Evolutionary conservation across 2,113 vertebrate species (phyloP).

Genomic region (Isurus oxyrinchus): DNA sequence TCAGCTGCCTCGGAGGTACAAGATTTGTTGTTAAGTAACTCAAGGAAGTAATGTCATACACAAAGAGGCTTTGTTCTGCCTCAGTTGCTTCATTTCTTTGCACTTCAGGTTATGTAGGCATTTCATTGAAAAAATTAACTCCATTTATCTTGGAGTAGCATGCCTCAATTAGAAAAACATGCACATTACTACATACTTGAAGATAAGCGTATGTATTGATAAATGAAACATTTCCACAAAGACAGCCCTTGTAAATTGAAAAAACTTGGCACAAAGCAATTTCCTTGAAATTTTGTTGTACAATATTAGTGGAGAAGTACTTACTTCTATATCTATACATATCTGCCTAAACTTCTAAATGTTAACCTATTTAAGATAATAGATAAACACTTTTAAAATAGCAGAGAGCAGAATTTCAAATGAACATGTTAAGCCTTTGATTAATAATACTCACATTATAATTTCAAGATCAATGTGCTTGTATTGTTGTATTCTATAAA

Average conservation of each 20-base stretch:
- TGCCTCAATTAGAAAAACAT: background rate
- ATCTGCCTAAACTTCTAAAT: background rate
- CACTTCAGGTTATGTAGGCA: background rate
- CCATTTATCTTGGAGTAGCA: background rate
- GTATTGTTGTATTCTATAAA: background rate
- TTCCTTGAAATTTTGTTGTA: background rate
- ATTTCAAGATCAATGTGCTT: slow-evolving; percentile 3
- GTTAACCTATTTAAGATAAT: background rate
- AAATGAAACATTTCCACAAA: background rate
- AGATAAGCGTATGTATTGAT: background rate
- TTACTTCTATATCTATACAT: background rate
- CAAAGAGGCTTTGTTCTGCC: background rate
- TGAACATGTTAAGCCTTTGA: background rate
- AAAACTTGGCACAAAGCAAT: background rate
- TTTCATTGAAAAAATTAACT: background rate
- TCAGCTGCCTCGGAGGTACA: background rate
- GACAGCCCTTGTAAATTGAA: background rate
- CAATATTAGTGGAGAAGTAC: background rate
- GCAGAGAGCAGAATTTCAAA: background rate
- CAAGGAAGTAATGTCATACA: background rate
- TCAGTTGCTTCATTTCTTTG: background rate
- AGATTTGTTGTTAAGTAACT: background rate
- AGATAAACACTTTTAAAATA: background rate
- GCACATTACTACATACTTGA: background rate
- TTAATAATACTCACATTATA: background rate